Conservation (phyloP, 2,888 invertebrate species). For the Caenorhabditis sp. region DNA sequence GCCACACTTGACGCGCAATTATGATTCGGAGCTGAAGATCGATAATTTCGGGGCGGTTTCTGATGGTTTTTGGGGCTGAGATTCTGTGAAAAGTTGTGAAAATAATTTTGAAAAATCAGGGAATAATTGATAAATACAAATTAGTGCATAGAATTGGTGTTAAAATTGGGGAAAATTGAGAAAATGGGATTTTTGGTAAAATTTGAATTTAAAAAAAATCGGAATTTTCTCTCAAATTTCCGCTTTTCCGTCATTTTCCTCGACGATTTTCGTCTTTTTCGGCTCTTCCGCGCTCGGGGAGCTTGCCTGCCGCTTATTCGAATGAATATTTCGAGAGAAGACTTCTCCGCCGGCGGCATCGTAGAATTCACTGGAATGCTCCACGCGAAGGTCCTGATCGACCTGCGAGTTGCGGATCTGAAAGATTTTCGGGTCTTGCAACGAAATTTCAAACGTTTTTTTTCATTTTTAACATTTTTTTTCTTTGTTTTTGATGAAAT, state of each 20-base stretch:
- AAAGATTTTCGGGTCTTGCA: no score
- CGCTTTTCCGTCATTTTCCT: background rate
- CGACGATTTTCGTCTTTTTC: constrained; percentile 56
- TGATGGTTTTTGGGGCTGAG: no score
- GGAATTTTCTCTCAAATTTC: background rate
- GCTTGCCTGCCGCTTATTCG: constrained; percentile 32
- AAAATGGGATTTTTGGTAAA: background rate
- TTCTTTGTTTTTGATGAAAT: no score
- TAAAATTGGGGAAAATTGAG: background rate
- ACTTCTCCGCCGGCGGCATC: constrained; percentile 84
- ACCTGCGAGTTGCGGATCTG: constrained; percentile 83
- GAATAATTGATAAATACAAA: constrained; percentile 3
- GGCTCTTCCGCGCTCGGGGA: constrained; percentile 10
- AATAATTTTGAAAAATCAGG: background rate
- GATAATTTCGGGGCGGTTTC: no score
- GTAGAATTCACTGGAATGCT: constrained; percentile 93
- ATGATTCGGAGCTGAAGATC: background rate
- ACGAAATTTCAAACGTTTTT: no score
- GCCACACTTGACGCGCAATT: constrained; percentile 29
- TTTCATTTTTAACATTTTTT: no score
- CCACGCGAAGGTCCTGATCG: constrained; percentile 92
- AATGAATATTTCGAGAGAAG: constrained; percentile 63
- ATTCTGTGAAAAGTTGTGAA: background rate
- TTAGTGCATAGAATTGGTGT: constrained; percentile 10
- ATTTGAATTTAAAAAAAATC: background rate